Conservation (phyloP, 2,797 vertebrate species). For the Tokudaia tokunoshimensis region DNA sequence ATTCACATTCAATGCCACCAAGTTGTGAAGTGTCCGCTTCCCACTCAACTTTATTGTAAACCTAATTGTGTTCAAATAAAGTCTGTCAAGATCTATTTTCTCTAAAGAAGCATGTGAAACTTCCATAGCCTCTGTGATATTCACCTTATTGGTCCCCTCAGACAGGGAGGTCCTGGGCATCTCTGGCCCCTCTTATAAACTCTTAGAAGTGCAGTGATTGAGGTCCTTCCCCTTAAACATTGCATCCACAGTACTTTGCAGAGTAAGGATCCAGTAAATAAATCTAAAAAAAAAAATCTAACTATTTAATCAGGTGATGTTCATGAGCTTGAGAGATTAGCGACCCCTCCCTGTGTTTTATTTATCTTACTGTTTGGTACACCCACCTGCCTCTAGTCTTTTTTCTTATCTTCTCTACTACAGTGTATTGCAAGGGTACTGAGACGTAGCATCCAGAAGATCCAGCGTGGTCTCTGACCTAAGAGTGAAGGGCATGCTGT, state of each 20-base stretch:
- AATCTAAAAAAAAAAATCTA: not conserved
- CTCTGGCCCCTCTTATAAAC: not conserved
- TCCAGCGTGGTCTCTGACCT: not conserved
- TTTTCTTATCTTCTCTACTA: not conserved
- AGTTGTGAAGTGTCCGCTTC: not conserved
- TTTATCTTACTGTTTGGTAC: not conserved
- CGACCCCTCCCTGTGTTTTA: not conserved
- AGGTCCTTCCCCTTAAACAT: not conserved
- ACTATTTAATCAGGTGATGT: not conserved
- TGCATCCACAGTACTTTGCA: too few species aligned
- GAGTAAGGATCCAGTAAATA: not conserved
- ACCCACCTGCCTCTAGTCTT: not conserved
- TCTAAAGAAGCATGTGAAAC: not conserved
- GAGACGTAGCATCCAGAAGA: not conserved
- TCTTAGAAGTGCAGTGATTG: not conserved
- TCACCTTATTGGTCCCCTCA: not conserved
- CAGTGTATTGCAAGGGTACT: not conserved
- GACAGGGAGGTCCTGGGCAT: too few species aligned
- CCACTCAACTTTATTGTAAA: not conserved
- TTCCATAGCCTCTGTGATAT: rapidly evolving
- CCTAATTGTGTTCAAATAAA: not conserved
- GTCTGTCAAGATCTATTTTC: not conserved
- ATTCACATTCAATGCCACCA: not conserved
- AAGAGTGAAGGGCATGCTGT: not conserved
- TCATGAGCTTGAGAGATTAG: not conserved